Evolutionary conservation across 2,113 vertebrate genomes (phyloP).

Genomic region (Heliornis fulica): DNA sequence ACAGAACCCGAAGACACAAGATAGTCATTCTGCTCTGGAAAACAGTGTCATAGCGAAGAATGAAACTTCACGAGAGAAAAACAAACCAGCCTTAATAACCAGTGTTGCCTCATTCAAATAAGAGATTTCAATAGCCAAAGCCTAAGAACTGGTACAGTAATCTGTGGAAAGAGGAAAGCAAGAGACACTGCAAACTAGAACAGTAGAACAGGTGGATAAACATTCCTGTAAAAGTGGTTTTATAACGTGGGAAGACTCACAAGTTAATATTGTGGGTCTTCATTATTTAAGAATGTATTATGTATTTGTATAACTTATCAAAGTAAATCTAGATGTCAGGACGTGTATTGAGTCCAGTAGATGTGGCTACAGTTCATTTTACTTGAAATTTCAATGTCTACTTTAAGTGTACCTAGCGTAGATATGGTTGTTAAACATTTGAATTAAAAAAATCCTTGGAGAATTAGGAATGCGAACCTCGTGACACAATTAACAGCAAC

Average conservation of each 20-base stretch:
- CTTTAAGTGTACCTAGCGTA: conserved; percentile 74
- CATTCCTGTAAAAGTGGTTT: conserved; percentile 72
- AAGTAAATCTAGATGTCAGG: conserved; percentile 75
- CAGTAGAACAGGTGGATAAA: conserved; percentile 68
- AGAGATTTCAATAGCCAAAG: conserved; percentile 88
- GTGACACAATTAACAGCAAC: conserved; percentile 55
- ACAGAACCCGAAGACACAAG: conserved; percentile 95
- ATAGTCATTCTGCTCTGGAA: conserved; percentile 84
- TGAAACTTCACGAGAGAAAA: conserved; percentile 83
- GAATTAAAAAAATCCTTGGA: conserved; percentile 54
- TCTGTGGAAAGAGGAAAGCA: conserved; percentile 62
- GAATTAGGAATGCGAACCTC: conserved; percentile 54
- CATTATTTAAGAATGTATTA: conserved; percentile 86
- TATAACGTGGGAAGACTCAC: conserved; percentile 69
- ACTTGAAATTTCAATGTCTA: conserved; percentile 82
- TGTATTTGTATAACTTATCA: conserved; percentile 81
- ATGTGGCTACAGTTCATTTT: conserved; percentile 79
- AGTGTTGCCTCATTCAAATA: conserved; percentile 91
- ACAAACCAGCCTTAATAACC: conserved; percentile 95
- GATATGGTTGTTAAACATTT: conserved; percentile 63
- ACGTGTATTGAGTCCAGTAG: conserved; percentile 72
- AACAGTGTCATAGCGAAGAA: conserved; percentile 75
- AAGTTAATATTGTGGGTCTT: conserved; percentile 77
- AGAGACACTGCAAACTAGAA: conserved; percentile 68
- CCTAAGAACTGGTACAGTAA: conserved; percentile 74